phyloP scores from a whole-genome alignment of 2,888 invertebrate genomes.

The Epistrophe eligans region DNA sequence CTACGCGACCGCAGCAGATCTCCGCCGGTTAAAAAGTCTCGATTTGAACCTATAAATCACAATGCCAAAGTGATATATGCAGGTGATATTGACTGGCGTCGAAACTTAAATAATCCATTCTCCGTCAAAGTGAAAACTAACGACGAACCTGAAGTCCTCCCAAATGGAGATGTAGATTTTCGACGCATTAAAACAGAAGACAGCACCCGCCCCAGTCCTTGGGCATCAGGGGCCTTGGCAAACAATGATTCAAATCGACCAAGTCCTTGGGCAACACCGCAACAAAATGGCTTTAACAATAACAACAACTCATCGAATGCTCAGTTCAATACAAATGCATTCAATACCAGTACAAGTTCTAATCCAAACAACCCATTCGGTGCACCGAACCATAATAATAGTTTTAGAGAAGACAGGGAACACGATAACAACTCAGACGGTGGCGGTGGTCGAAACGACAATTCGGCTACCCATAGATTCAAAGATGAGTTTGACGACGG shows the following conservation, averaged over 20 bases:
- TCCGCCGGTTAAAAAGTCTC: conserved; percentile 81
- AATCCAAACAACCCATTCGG: conserved; percentile 72
- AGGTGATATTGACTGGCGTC: conserved; percentile 77
- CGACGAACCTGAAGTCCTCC: conserved; percentile 46
- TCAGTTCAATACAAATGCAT: conserved; percentile 67
- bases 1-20: conserved; percentile 78
- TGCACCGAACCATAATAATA: conserved; percentile 51
- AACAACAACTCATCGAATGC: conserved; percentile 47
- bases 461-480: conserved; percentile 43
- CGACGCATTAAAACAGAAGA: conserved; percentile 59
- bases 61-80: conserved; percentile 82
- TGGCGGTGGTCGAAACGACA: conserved; percentile 37
- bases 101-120: conserved; percentile 79
- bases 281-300: conserved; percentile 64
- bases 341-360: conserved; percentile 58
- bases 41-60: conserved; percentile 82
- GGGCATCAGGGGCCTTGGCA: conserved; percentile 62
- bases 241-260: conserved; percentile 63
- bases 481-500: conserved; percentile 62
- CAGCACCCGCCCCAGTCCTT: conserved; percentile 55
- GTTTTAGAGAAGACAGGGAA: conserved; percentile 53
- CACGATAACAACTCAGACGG: conserved; percentile 48
- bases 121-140: conserved; percentile 80
- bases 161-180: conserved; percentile 61
- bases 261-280: conserved; percentile 70